phyloP scores from a whole-genome alignment of 2,888 invertebrate species.

The Drosophila maculinotata region DNA sequence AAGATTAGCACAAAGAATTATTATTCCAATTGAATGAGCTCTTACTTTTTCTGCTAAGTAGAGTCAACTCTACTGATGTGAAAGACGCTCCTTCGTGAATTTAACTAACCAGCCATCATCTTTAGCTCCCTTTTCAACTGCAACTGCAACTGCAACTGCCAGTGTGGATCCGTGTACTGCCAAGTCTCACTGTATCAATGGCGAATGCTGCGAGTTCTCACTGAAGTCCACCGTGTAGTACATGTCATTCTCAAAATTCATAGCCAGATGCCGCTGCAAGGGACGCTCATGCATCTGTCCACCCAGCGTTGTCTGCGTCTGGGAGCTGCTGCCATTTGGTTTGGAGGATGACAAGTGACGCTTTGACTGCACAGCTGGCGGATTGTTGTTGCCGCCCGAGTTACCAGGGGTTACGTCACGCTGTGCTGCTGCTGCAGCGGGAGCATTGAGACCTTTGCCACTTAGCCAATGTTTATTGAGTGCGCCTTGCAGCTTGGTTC shows the following conservation, averaged over 20 bases:
- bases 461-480: conserved; percentile 87
- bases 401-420: conserved; percentile 44
- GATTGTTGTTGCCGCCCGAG: conserved; percentile 26
- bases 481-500: conserved; percentile 82
- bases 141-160: conserved; percentile 14
- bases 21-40: conserved; percentile 1
- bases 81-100: conserved; percentile 66
- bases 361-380: conserved; percentile 41
- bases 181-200: conserved; percentile 88
- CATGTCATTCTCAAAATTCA: conserved; percentile 90
- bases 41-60: neutral
- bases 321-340: conserved; percentile 54
- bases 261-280: conserved; percentile 86
- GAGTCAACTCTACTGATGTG: conserved; percentile 14
- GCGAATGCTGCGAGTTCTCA: conserved; percentile 90
- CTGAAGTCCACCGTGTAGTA: conserved; percentile 92
- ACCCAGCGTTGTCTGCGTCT: conserved; percentile 66
- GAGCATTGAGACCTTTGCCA: conserved; percentile 85
- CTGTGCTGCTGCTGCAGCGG: conserved; percentile 22
- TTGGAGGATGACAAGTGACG: conserved; percentile 68
- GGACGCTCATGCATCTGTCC: conserved; percentile 84
- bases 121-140: conserved; percentile 24
- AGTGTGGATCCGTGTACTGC: conserved; percentile 23
- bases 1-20: conserved; percentile 57
- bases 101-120: conserved; percentile 80